Evolutionary conservation across 2,888 invertebrate species (phyloP).

Genomic region (Phymatocera aterrima): DNA sequence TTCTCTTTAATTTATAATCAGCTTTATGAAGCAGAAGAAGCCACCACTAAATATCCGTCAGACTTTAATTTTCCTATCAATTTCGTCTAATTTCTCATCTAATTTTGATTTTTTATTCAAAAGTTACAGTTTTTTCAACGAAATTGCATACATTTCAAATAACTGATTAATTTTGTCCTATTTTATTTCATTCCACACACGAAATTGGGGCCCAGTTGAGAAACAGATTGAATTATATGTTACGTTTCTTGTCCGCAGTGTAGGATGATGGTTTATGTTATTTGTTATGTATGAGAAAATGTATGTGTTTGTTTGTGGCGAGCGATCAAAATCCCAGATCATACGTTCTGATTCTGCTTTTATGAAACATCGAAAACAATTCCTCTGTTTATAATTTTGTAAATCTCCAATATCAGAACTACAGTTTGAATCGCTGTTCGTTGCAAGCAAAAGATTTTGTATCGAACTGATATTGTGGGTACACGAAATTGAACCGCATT

Average conservation of each 20-base stretch:
- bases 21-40: not conserved
- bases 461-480: not conserved
- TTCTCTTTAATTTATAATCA: not conserved
- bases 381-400: not conserved
- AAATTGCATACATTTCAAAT: not conserved
- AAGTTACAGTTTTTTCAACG: too few species aligned
- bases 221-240: constrained; percentile 7
- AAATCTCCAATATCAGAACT: not conserved
- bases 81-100: not conserved
- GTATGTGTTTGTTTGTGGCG: constrained; percentile 18
- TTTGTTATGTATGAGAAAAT: constrained; percentile 20
- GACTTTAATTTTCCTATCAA: not conserved
- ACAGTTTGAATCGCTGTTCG: not conserved
- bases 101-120: not conserved
- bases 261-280: constrained; percentile 10
- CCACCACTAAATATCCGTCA: not conserved
- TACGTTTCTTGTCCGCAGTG: constrained; percentile 5
- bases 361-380: not conserved
- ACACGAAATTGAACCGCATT: constrained; percentile 13
- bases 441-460: not conserved
- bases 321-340: not conserved
- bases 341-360: constrained; percentile 15
- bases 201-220: constrained; percentile 25
- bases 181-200: not conserved
- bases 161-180: not conserved